phyloP scores from a whole-genome alignment of 2,888 invertebrate genomes.

The Watsonalla cultraria region DNA sequence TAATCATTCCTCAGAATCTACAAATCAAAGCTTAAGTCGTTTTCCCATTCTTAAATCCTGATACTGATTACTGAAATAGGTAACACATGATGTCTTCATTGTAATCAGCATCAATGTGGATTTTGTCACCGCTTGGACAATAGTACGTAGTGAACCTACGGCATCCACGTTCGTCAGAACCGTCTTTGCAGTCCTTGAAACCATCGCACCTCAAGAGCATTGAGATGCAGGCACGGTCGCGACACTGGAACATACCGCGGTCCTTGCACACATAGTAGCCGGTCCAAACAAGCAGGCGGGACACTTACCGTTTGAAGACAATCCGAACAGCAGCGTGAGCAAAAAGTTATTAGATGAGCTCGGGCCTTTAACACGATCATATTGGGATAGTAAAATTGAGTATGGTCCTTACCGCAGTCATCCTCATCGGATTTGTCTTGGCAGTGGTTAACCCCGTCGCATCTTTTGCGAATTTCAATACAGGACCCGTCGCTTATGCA shows the following conservation, averaged over 20 bases:
- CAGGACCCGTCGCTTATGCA: conserved; percentile 81
- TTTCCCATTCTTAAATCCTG: no score
- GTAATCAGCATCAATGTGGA: no score
- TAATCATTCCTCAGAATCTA: no score
- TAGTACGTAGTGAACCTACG: conserved; percentile 65
- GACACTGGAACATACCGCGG: conserved; percentile 83
- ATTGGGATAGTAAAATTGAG: no score
- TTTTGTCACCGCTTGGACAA: neutral
- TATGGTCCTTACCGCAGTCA: conserved; percentile 63
- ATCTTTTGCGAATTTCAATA: conserved; percentile 74
- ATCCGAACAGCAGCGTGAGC: conserved; percentile 39
- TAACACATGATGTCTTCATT: no score
- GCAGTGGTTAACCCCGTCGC: conserved; percentile 77
- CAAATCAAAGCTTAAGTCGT: no score
- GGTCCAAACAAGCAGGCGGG: conserved; percentile 44
- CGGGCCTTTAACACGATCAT: no score
- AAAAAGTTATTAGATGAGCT: conserved; percentile 13
- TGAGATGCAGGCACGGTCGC: conserved; percentile 86
- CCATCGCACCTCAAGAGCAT: conserved; percentile 85
- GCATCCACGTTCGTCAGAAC: conserved; percentile 80
- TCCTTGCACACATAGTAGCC: conserved; percentile 61
- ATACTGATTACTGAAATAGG: no score
- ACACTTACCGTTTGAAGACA: conserved; percentile 53
- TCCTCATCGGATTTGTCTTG: conserved; percentile 81
- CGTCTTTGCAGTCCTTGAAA: conserved; percentile 84